phyloP scores from a whole-genome alignment of 2,113 vertebrate genomes.

The Pleuronectes platessa region DNA sequence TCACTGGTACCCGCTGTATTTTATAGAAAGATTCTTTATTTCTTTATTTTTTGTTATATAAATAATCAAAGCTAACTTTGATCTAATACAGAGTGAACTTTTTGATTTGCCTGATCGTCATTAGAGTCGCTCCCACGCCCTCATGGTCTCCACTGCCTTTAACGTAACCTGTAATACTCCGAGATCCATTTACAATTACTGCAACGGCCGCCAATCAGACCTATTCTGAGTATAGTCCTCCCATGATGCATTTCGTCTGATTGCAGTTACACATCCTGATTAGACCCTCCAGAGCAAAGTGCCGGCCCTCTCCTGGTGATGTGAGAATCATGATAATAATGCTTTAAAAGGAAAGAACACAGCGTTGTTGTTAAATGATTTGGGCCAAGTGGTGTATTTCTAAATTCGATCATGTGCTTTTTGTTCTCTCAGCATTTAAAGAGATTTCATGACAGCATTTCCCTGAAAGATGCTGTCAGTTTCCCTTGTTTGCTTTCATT shows the following conservation, averaged over 20 bases:
- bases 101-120: slow-evolving; percentile 45
- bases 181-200: slow-evolving; percentile 32
- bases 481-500: neutral
- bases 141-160: neutral
- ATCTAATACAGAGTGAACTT: neutral
- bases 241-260: slow-evolving; percentile 40
- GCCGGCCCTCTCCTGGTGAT: neutral
- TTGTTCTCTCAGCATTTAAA: too few relatives aligned
- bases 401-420: too few relatives aligned
- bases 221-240: slow-evolving; percentile 22
- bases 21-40: neutral
- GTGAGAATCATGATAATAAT: neutral
- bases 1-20: neutral
- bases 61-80: neutral
- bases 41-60: neutral
- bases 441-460: too few relatives aligned
- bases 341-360: neutral
- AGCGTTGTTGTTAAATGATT: too few relatives aligned
- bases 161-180: slow-evolving; percentile 33
- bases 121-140: neutral
- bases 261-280: slow-evolving; percentile 23
- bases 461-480: too few relatives aligned
- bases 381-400: too few relatives aligned
- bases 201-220: slow-evolving; percentile 9
- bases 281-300: neutral